A percentile compares a stretch with the other conserved stretches of the same genome.
Evolutionary conservation across 2,888 invertebrate species (phyloP).

Genomic region (Buathra laborator): DNA sequence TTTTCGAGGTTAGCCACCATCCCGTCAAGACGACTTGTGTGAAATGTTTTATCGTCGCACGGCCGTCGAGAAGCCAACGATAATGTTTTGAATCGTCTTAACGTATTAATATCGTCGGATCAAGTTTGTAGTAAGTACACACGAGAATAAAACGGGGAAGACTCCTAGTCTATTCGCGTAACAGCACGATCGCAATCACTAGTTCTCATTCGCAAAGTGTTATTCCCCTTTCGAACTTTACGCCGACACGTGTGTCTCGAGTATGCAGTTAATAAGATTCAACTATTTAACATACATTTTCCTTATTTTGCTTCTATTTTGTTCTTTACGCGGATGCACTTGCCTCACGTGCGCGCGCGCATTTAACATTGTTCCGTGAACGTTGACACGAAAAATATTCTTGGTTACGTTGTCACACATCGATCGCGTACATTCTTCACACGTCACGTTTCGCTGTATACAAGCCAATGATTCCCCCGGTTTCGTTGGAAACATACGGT

Average conservation of each 20-base stretch:
- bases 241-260: not conserved
- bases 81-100: not conserved
- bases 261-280: not conserved
- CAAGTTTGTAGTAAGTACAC: not conserved
- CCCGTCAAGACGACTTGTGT: too few species aligned
- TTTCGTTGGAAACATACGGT: conserved; percentile 4
- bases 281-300: not conserved
- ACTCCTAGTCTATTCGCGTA: not conserved
- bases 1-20: too few species aligned
- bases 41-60: too few species aligned
- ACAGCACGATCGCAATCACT: not conserved
- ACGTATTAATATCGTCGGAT: not conserved
- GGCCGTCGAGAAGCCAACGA: not conserved
- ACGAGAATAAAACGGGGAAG: not conserved
- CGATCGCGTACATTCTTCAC: conserved; percentile 3
- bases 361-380: not conserved
- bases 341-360: not conserved
- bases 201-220: not conserved
- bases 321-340: not conserved
- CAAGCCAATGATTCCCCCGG: not conserved
- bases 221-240: conserved; percentile 2
- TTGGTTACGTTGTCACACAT: not conserved
- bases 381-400: not conserved
- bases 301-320: not conserved
- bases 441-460: conserved; percentile 33